Evolutionary conservation across 1,140 invertebrate species (phyloP).

Genomic region (Danaus plexippus): DNA sequence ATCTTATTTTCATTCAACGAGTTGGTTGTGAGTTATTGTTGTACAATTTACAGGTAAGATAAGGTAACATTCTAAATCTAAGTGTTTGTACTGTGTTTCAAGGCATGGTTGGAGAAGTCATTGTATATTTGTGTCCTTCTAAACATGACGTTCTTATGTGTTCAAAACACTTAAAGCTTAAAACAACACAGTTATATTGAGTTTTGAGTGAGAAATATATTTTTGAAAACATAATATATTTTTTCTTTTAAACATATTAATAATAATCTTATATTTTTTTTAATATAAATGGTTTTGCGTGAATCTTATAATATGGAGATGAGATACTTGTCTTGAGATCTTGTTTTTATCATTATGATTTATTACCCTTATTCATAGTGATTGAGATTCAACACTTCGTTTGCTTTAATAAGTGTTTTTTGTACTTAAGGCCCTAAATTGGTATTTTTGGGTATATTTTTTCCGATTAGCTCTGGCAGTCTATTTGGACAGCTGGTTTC

Average conservation of each 20-base stretch:
- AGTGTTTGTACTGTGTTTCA: slow-evolving; percentile 35
- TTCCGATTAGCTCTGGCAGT: slow-evolving; percentile 34
- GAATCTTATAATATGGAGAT: too few species aligned
- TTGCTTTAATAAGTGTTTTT: neutral
- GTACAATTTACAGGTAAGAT: slow-evolving; percentile 10
- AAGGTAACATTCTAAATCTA: slow-evolving; percentile 14
- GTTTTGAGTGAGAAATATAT: slow-evolving; percentile 49
- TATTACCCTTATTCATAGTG: too few species aligned
- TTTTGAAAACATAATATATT: neutral
- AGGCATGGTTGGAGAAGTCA: slow-evolving; percentile 28
- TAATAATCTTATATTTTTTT: neutral
- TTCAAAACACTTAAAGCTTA: slow-evolving; percentile 67
- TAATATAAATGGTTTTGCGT: neutral
- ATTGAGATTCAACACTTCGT: too few species aligned
- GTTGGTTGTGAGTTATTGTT: slow-evolving; percentile 10
- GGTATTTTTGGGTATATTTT: slow-evolving; percentile 50
- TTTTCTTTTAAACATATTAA: neutral
- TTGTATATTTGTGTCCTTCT: slow-evolving; percentile 27
- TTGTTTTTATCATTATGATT: too few species aligned
- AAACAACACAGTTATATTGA: slow-evolving; percentile 30
- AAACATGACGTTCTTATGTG: slow-evolving; percentile 53
- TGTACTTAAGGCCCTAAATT: slow-evolving; percentile 8
- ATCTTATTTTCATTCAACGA: slow-evolving; percentile 9
- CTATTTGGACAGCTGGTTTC: slow-evolving; percentile 48
- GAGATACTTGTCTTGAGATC: neutral